phyloP scores from a whole-genome alignment of 2,113 vertebrate genomes.

The Scophthalmus maximus region DNA sequence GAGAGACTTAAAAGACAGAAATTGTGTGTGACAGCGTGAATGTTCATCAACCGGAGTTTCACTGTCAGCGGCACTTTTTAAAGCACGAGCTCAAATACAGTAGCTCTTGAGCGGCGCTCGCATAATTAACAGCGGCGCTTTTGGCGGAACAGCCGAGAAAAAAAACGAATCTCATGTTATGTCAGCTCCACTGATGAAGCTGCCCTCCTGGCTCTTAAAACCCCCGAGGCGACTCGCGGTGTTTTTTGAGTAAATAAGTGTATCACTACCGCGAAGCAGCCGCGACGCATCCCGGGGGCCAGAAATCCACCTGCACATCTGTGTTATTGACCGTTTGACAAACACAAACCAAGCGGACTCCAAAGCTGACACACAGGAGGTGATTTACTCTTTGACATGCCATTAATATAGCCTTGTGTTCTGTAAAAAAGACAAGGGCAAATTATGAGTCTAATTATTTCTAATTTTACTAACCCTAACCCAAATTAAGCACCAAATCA shows the following conservation, averaged over 20 bases:
- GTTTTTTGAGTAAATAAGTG: slow-evolving; percentile 41
- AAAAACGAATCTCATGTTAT: slow-evolving; percentile 6
- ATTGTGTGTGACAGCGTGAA: neutral
- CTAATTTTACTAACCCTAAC: no score
- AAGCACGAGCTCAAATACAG: neutral
- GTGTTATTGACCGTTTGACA: neutral
- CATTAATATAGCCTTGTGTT: no score
- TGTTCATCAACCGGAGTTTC: slow-evolving; percentile 19
- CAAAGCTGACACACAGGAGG: neutral
- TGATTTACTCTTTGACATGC: no score
- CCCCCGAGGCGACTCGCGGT: neutral
- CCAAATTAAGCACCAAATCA: neutral
- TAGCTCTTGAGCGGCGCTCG: neutral
- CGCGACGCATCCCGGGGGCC: neutral
- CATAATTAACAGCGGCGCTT: neutral
- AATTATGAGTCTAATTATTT: no score
- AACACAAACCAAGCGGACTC: slow-evolving; percentile 7
- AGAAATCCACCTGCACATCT: neutral
- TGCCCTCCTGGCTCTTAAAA: slow-evolving; percentile 26
- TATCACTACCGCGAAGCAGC: neutral
- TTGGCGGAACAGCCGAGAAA: neutral
- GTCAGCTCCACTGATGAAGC: slow-evolving; percentile 23
- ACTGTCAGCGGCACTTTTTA: neutral
- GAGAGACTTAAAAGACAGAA: slow-evolving; percentile 4
- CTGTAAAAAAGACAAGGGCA: no score